Base-by-base conservation (phyloP, 2,797 vertebrate species). In the Alcedo quadribrachys region DNA sequence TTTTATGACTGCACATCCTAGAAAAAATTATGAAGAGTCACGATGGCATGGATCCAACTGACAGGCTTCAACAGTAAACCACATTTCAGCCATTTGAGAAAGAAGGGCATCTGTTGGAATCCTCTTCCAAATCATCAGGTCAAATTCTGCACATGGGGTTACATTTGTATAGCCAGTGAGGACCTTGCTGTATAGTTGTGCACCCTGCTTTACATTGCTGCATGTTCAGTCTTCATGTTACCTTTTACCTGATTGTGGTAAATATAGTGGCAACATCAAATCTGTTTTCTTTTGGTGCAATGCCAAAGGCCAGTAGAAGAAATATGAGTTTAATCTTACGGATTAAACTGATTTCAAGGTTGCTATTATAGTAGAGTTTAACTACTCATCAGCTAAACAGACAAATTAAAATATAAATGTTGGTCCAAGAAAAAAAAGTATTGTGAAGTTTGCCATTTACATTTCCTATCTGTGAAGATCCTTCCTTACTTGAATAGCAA, bases 211-310 rank as follows among this genome's bases (percentile, higher is more conserved):
- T 78, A 54, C 8, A 5, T n/a, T 62, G 70, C 16, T 89, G 45
- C 40, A 24, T 57, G 24, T 30, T 67, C 50, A 54, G 42, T 46
- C 9, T 55, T 84, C 67, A 27, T 46, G 8, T 33, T 18, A 19
- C 3, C 6, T 55, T 87, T 70, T 77, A 61, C 19, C 6, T 58
- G 21, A 42, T 86, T 78, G 8, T 55, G 22, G 10, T 45, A 83
- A 68, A 35, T 61, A 19, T 48, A 51, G 25, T 46, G 46, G 48
- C 35, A 74, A 54, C 42, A 71, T 8, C 16, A 58, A 43, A 17
- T 77, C 46, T 73, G 7, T 40, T 74, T 92, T 90, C 28, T 92
- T 93, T 91, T 58, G 73, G 15, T 87, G 73, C 27, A 69, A 37
- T 40, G 30, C 12, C 27, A n/a, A 62, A 83, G 60, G 43, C 78